These are phyloP conservation scores for Abramis brama DNA, from an alignment of 2,113 vertebrate genomes.

Conservation along the genomic window DNA sequence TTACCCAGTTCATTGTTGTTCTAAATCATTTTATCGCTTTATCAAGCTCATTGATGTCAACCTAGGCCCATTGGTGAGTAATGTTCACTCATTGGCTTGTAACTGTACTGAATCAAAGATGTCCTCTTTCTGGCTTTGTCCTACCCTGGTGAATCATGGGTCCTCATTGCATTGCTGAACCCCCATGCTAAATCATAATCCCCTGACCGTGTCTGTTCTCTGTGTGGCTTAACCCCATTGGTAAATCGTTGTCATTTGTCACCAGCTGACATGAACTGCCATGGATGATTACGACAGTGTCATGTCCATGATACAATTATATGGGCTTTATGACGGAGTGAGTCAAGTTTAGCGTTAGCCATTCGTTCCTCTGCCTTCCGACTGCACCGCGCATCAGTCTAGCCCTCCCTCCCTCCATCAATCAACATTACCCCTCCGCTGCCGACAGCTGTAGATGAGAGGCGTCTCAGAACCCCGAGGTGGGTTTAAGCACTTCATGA, in stretches of 20 bases:
- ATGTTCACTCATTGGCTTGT: conserved; percentile 38
- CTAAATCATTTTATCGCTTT: conserved; percentile 42
- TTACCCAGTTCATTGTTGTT: conserved; percentile 34
- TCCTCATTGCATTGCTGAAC: conserved; percentile 43
- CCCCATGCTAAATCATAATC: conserved; percentile 60
- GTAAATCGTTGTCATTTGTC: conserved; percentile 60
- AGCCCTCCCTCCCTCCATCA: conserved; percentile 51
- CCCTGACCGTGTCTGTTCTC: conserved; percentile 60
- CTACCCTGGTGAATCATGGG: conserved; percentile 51
- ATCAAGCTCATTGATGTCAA: conserved; percentile 42
- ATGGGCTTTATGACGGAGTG: conserved; percentile 62
- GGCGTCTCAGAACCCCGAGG: conserved; percentile 34
- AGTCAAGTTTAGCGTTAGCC: conserved; percentile 63
- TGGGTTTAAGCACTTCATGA: conserved; percentile 29
- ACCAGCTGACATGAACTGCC: conserved; percentile 61
- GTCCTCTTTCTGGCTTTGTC: conserved; percentile 49
- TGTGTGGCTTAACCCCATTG: conserved; percentile 60
- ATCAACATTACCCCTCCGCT: conserved; percentile 57
- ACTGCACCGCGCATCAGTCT: conserved; percentile 42
- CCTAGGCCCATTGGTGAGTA: conserved; percentile 25
- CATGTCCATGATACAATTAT: conserved; percentile 63
- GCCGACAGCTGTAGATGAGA: conserved; percentile 48
- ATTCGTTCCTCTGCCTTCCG: conserved; percentile 47
- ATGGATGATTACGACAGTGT: conserved; percentile 60
- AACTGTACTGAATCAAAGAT: conserved; percentile 38